phyloP scores from a whole-genome alignment of 2,797 vertebrate species.

The Sebastes cheni region DNA sequence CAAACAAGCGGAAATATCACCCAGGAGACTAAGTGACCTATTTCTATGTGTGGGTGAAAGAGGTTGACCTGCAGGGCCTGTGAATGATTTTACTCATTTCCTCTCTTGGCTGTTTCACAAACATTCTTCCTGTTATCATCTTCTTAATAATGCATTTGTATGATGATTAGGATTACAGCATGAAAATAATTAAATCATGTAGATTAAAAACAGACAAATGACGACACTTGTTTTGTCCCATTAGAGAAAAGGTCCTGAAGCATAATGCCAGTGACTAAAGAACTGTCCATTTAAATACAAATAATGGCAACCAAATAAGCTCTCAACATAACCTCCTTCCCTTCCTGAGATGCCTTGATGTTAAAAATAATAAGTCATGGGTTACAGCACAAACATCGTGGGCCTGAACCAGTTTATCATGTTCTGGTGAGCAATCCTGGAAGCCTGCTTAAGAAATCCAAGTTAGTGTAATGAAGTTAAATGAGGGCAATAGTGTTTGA shows the following conservation, averaged over 20 bases:
- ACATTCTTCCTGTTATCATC: conserved; percentile 31
- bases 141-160: neutral
- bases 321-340: neutral
- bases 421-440: neutral
- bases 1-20: conserved; percentile 46
- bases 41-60: conserved; percentile 47
- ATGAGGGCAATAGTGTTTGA: neutral
- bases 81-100: conserved; percentile 60
- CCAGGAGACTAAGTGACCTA: conserved; percentile 60
- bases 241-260: neutral
- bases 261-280: neutral
- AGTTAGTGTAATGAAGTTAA: neutral
- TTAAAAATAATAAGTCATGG: neutral
- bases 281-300: conserved; percentile 8
- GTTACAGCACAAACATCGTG: neutral
- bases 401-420: neutral
- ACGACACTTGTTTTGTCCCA: neutral
- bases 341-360: neutral
- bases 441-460: neutral
- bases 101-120: conserved; percentile 49
- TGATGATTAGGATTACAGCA: neutral
- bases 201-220: neutral
- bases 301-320: neutral
- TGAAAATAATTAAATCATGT: neutral
- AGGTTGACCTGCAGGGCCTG: conserved; percentile 52